A percentile compares a stretch with the other conserved stretches of the same genome.
phyloP scores from a whole-genome alignment of 2,888 invertebrate species.

The Palloptera scutellata region DNA sequence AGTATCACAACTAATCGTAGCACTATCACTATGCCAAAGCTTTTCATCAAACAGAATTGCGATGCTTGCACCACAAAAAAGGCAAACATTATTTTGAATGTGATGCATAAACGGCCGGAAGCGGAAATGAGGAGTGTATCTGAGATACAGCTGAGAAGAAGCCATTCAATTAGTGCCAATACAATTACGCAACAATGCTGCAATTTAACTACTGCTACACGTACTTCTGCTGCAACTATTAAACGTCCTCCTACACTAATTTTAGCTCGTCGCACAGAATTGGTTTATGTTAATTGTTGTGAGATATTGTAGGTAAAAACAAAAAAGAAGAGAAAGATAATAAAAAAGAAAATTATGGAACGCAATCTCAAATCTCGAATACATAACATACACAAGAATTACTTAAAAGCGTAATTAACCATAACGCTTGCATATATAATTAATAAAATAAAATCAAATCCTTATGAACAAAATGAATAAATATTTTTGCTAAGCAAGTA shows the following conservation, averaged over 20 bases:
- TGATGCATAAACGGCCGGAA: too few species aligned
- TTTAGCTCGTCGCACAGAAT: slow-evolving; percentile 39
- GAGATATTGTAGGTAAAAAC: slow-evolving; percentile 43
- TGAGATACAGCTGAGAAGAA: not conserved
- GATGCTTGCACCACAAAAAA: too few species aligned
- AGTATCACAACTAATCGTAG: not conserved
- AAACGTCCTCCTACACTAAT: slow-evolving; percentile 38
- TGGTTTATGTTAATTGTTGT: slow-evolving; percentile 47
- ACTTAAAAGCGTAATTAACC: too few species aligned
- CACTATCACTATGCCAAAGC: not conserved
- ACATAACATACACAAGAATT: not conserved
- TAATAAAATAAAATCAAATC: not conserved
- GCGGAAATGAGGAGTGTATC: too few species aligned
- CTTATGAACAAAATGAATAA: slow-evolving; percentile 1
- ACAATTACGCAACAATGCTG: not conserved
- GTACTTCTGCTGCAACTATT: slow-evolving; percentile 27
- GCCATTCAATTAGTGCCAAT: slow-evolving; percentile 22
- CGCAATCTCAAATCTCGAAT: too few species aligned
- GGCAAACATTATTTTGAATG: too few species aligned
- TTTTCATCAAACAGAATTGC: not conserved
- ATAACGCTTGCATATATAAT: too few species aligned
- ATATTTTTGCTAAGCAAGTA: slow-evolving; percentile 25
- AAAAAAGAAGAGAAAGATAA: too few species aligned
- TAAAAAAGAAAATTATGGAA: too few species aligned
- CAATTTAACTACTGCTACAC: slow-evolving; percentile 1